Conservation (phyloP, 2,888 invertebrate genomes). For the Polietes domitor region DNA sequence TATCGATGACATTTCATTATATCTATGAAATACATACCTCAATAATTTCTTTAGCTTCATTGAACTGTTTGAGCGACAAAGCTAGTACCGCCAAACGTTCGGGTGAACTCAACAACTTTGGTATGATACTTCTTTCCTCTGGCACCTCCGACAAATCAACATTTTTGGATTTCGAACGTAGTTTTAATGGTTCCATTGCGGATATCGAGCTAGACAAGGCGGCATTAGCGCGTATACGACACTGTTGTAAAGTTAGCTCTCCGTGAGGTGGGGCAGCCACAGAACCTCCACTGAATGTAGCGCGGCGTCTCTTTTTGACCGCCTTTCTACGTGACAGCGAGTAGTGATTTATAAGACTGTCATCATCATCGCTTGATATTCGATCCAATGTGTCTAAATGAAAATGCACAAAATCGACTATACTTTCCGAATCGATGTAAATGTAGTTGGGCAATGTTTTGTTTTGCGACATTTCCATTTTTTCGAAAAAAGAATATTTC, state of each 20-base stretch:
- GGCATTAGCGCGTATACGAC: conserved; percentile 32
- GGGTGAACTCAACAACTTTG: conserved; percentile 87
- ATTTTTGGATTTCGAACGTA: not conserved
- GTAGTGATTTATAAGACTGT: conserved; percentile 74
- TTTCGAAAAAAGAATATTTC: conserved; percentile 77
- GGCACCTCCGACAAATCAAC: not conserved
- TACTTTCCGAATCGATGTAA: conserved; percentile 74
- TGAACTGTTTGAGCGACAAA: conserved; percentile 87
- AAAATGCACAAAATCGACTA: conserved; percentile 75
- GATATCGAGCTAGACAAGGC: conserved; percentile 55
- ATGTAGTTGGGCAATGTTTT: conserved; percentile 57
- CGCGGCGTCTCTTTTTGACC: conserved; percentile 74
- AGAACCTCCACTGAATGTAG: conserved; percentile 74
- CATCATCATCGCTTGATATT: conserved; percentile 78
- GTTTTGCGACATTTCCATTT: conserved; percentile 74
- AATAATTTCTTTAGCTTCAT: conserved; percentile 89
- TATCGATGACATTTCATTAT: too few relatives aligned
- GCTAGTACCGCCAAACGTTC: conserved; percentile 89
- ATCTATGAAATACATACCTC: conserved; percentile 83
- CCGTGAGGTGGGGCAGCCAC: conserved; percentile 19
- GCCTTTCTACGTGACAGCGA: conserved; percentile 76
- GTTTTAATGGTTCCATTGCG: conserved; percentile 40
- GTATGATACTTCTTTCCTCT: conserved; percentile 76
- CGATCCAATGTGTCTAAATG: conserved; percentile 75
- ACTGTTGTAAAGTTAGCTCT: conserved; percentile 42